These are phyloP conservation scores for Leiothrix lutea DNA, from an alignment of 2,113 vertebrate species.

Conservation along the genomic window DNA sequence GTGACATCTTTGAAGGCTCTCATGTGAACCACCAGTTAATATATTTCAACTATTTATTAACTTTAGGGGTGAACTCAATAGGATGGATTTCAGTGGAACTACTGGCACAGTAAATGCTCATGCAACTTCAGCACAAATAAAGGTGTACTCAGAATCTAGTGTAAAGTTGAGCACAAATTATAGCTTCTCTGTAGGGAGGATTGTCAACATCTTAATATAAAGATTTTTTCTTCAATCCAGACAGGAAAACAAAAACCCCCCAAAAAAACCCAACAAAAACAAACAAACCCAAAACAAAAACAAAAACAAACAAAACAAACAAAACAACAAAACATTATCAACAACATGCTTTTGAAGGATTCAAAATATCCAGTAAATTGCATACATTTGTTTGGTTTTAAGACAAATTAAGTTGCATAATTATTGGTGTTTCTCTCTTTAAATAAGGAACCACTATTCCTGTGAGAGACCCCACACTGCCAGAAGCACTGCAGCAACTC, in stretches of 20 bases:
- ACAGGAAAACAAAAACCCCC: neutral
- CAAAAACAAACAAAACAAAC: neutral
- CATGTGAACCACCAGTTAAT: neutral
- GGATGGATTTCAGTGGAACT: neutral
- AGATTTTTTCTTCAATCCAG: neutral
- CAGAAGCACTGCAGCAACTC: neutral
- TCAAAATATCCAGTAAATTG: neutral
- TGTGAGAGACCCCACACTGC: rapidly evolving
- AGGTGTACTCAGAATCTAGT: neutral
- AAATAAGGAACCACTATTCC: neutral
- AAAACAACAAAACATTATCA: neutral
- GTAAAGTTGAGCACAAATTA: neutral
- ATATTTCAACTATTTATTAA: neutral
- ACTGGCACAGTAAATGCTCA: neutral
- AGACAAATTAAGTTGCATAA: neutral
- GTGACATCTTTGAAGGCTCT: neutral
- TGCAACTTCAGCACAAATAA: neutral
- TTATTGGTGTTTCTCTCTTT: neutral
- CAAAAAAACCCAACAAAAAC: no score
- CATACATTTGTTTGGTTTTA: neutral
- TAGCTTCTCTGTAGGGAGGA: neutral
- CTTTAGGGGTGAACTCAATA: neutral
- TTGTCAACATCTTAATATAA: neutral
- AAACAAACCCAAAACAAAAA: no score
- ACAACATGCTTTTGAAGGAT: neutral